Percentiles rank a stretch among this genome's conserved stretches.
These are phyloP conservation scores for Lagopus muta DNA, from an alignment of 2,113 vertebrate species.

Conservation along the genomic window DNA sequence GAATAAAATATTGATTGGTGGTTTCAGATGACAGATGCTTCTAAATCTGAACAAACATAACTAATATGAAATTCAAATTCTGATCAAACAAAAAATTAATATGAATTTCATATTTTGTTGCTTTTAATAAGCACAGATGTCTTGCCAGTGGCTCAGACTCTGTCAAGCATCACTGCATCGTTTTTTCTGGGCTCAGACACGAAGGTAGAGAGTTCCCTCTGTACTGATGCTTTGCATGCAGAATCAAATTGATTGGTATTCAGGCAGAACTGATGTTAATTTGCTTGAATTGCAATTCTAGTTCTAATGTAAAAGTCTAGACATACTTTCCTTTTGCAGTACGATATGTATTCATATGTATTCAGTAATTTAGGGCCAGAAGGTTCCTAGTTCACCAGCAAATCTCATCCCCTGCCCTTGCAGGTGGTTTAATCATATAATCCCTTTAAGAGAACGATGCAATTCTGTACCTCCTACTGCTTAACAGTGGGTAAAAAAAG, in stretches of 20 bases:
- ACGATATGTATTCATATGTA: not conserved
- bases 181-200: not conserved
- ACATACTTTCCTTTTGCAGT: not conserved
- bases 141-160: constrained; percentile 10
- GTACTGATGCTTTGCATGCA: not conserved
- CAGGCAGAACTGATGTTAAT: not conserved
- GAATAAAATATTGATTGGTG: constrained; percentile 42
- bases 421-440: not conserved
- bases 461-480: not conserved
- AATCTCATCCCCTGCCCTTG: not conserved
- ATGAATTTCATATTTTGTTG: constrained; percentile 57
- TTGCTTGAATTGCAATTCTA: not conserved
- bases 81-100: constrained; percentile 65
- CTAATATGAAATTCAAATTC: constrained; percentile 70
- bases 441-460: not conserved
- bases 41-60: constrained; percentile 37
- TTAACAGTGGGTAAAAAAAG: not conserved
- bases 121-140: constrained; percentile 57
- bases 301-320: not conserved
- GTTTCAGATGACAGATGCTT: constrained; percentile 17
- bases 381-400: not conserved
- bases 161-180: constrained; percentile 33
- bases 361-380: not conserved
- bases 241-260: not conserved
- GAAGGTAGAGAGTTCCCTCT: not conserved